A percentile compares a stretch with the other conserved stretches of the same genome.
Evolutionary conservation across 1,140 invertebrate species (phyloP).

Genomic region (Dendrolimus punctatus): DNA sequence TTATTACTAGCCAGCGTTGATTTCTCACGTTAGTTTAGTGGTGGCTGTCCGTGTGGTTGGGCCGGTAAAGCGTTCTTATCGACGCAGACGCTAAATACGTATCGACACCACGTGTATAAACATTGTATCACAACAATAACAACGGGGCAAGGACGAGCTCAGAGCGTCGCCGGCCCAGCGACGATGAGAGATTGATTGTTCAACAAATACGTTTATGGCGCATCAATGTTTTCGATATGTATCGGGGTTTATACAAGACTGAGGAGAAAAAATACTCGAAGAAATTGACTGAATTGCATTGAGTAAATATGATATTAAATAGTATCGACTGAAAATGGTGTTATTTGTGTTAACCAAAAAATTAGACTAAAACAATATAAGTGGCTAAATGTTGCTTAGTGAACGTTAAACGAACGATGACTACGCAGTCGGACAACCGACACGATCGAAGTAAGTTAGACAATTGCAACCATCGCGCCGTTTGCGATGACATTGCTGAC

Average conservation of each 20-base stretch:
- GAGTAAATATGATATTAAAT: too few relatives aligned
- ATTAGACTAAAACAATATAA: too few relatives aligned
- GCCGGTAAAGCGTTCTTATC: slow-evolving; percentile 49
- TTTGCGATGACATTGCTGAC: slow-evolving; percentile 15
- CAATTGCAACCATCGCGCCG: slow-evolving; percentile 10
- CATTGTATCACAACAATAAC: slow-evolving; percentile 64
- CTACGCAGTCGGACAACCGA: slow-evolving; percentile 29
- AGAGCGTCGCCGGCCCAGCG: slow-evolving; percentile 16
- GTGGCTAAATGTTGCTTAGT: too few relatives aligned
- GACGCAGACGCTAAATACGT: slow-evolving; percentile 37
- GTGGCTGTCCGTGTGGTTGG: slow-evolving; percentile 33
- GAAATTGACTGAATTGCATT: too few relatives aligned
- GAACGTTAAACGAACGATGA: slow-evolving; percentile 37
- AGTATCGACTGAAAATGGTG: too few relatives aligned
- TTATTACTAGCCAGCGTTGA: slow-evolving; percentile 45
- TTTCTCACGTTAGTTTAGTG: slow-evolving; percentile 52
- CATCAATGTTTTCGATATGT: slow-evolving; percentile 10
- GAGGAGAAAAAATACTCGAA: too few relatives aligned
- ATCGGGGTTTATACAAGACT: too few relatives aligned
- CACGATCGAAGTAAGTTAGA: slow-evolving; percentile 34
- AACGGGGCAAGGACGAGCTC: slow-evolving; percentile 43
- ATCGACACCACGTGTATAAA: slow-evolving; percentile 63
- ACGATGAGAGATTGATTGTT: slow-evolving; percentile 23
- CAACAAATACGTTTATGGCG: slow-evolving; percentile 21
- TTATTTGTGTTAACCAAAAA: too few relatives aligned